These are phyloP conservation scores for Oryzias curvinotus DNA, from an alignment of 2,113 vertebrate species.

Conservation along the genomic window DNA sequence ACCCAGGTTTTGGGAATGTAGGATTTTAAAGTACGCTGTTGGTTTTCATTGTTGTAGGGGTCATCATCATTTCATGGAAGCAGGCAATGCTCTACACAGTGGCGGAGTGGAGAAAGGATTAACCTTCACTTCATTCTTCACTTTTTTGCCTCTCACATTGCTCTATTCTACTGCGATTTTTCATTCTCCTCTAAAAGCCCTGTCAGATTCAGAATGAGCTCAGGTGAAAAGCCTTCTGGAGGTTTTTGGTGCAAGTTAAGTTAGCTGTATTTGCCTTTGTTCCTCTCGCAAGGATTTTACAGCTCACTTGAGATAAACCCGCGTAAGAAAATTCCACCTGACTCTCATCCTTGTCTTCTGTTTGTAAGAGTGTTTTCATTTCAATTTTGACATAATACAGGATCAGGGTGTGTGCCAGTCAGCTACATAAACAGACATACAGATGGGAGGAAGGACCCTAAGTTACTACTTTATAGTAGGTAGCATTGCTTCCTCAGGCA, in stretches of 20 bases:
- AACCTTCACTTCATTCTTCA: constrained; percentile 51
- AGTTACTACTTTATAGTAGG: too few species aligned
- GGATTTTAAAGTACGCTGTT: constrained; percentile 5
- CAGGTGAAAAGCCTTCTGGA: constrained; percentile 83
- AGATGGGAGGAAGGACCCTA: too few species aligned
- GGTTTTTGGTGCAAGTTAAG: constrained; percentile 77
- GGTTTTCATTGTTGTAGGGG: constrained; percentile 8
- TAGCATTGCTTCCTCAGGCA: too few species aligned
- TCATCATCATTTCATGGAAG: constrained; percentile 26
- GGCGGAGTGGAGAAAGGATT: constrained; percentile 31
- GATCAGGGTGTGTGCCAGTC: too few species aligned
- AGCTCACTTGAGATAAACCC: constrained; percentile 82
- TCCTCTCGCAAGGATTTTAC: constrained; percentile 87
- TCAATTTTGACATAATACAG: too few species aligned
- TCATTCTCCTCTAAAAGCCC: constrained; percentile 75
- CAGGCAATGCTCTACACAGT: constrained; percentile 26
- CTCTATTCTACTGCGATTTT: constrained; percentile 72
- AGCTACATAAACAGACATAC: too few species aligned
- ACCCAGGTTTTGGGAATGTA: background rate
- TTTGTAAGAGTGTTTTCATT: too few species aligned
- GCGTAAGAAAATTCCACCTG: constrained; percentile 40
- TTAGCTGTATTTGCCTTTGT: constrained; percentile 88
- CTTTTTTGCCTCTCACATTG: constrained; percentile 68
- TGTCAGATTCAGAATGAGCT: constrained; percentile 81
- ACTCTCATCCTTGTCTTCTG: constrained; percentile 5